phyloP scores from a whole-genome alignment of 2,113 vertebrate species.

The Trematomus loennbergii region DNA sequence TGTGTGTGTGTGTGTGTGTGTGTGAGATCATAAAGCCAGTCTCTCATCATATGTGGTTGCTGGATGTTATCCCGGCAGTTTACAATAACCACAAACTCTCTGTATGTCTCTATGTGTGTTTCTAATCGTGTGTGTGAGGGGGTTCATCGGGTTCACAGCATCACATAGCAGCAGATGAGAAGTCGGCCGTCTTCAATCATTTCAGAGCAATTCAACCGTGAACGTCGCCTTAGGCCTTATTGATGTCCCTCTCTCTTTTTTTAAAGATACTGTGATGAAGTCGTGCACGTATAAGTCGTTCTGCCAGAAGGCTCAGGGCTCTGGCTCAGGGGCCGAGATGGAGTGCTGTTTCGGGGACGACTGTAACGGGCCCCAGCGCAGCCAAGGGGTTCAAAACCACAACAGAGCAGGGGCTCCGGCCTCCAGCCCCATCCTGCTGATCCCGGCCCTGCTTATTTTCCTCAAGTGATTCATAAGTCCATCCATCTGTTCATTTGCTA shows the following conservation, averaged over 20 bases:
- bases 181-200: not conserved
- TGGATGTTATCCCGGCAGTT: conserved; percentile 37
- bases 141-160: conserved; percentile 32
- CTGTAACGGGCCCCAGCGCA: conserved; percentile 86
- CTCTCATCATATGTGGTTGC: conserved; percentile 54
- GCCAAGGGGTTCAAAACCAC: conserved; percentile 61
- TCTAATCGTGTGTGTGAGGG: not conserved
- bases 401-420: conserved; percentile 26
- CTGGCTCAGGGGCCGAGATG: conserved; percentile 80
- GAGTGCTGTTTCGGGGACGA: conserved; percentile 87
- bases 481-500: conserved; percentile 5
- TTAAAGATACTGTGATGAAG: conserved; percentile 87
- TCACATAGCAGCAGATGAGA: not conserved
- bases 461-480: conserved; percentile 14
- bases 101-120: not conserved
- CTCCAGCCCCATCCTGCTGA: conserved; percentile 72
- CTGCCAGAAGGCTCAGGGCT: conserved; percentile 85
- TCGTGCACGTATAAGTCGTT: conserved; percentile 90
- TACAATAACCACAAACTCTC: conserved; percentile 36
- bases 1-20: conserved; percentile 7
- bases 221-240: not conserved
- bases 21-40: conserved; percentile 5
- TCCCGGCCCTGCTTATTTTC: conserved; percentile 58
- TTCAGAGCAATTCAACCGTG: not conserved
- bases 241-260: not conserved